Evolutionary conservation across 1,140 invertebrate species (phyloP).

Genomic region (Vollenhovia emeryi): DNA sequence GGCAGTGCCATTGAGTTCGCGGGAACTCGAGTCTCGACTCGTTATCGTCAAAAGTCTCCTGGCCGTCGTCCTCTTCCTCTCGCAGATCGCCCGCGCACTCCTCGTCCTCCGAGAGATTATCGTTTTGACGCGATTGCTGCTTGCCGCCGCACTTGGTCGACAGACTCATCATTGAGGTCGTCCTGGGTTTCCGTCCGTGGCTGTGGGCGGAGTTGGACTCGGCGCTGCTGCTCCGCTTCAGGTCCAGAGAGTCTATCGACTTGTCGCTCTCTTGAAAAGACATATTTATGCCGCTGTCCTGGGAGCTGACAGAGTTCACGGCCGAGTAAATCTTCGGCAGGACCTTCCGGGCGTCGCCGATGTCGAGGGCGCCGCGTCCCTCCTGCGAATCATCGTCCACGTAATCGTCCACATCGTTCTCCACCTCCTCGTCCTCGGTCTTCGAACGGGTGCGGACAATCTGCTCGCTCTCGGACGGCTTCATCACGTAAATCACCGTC

Average conservation of each 20-base stretch:
- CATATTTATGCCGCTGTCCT: slow-evolving; percentile 92
- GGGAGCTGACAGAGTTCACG: slow-evolving; percentile 89
- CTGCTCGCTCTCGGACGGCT: slow-evolving; percentile 74
- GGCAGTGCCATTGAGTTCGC: slow-evolving; percentile 89
- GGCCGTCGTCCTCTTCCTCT: slow-evolving; percentile 68
- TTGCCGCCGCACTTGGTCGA: slow-evolving; percentile 62
- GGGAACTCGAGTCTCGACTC: slow-evolving; percentile 23
- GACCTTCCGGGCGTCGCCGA: slow-evolving; percentile 67
- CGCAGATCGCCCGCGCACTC: slow-evolving; percentile 70
- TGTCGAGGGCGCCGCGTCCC: slow-evolving; percentile 67
- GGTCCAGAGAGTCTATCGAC: slow-evolving; percentile 77
- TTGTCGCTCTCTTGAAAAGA: slow-evolving; percentile 90
- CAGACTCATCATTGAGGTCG: slow-evolving; percentile 49
- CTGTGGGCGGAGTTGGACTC: slow-evolving; percentile 79
- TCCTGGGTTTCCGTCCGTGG: slow-evolving; percentile 69
- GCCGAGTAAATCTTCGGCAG: slow-evolving; percentile 87
- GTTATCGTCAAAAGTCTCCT: slow-evolving; percentile 42
- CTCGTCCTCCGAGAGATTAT: slow-evolving; percentile 83
- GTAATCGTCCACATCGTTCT: slow-evolving; percentile 83
- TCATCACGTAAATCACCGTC: slow-evolving; percentile 83
- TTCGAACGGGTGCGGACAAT: slow-evolving; percentile 60
- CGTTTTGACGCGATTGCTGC: slow-evolving; percentile 67
- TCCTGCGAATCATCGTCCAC: slow-evolving; percentile 79
- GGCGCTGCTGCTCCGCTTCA: slow-evolving; percentile 82
- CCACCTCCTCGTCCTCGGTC: slow-evolving; percentile 77